Evolutionary conservation across 2,888 invertebrate genomes (phyloP), one percentile per base, ranked within the genome.

Genomic region (Sceliomorpha sp.): DNA sequence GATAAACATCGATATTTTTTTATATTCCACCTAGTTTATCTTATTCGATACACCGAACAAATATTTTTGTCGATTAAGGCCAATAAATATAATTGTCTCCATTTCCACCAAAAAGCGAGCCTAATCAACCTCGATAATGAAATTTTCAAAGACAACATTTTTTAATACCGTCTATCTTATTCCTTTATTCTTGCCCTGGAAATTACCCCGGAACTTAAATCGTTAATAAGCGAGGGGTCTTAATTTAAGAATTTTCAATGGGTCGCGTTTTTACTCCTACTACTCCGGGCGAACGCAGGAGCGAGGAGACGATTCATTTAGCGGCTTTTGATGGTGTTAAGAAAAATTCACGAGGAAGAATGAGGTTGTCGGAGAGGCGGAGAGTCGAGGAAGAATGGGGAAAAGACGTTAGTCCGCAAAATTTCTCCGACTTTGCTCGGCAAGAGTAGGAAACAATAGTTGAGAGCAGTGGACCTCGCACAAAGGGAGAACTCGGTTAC

Each of bases 211-310:
- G 27, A 36, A 39, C 51, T 40, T 32, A 47, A 69, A 66, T 66
- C 81, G 79, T 81, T 81, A 80, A 81, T 80, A 79, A 79, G 66
- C 55, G 50, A 29, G 70, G 36, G 27, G 37, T 58, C 74, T 69
- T 71, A 78, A 82, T 77, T 79, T 72, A 69, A 64, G 76, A 76
- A 80, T 84, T 81, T 83, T 80, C 77, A 83, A 83, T 80, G 76
- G 77, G 56, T 42, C 36, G 31, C 31, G 14, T 15, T 34, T 29
- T 24, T 39, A 50, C 37, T 39, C 27, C 27, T 15, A 7, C 27
- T 27, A 34, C 20, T 27, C 10, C 37, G 17, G 10, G 27, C 45
- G 24, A 36, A 27, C 8, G 26, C n/a, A n/a, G n/a, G n/a, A n/a
- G 9, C 13, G 37, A 47, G 45, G 10, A 26, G 15, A 72, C 78